Evolutionary conservation across 2,797 vertebrate genomes (phyloP).

Genomic region (Myripristis murdjan): DNA sequence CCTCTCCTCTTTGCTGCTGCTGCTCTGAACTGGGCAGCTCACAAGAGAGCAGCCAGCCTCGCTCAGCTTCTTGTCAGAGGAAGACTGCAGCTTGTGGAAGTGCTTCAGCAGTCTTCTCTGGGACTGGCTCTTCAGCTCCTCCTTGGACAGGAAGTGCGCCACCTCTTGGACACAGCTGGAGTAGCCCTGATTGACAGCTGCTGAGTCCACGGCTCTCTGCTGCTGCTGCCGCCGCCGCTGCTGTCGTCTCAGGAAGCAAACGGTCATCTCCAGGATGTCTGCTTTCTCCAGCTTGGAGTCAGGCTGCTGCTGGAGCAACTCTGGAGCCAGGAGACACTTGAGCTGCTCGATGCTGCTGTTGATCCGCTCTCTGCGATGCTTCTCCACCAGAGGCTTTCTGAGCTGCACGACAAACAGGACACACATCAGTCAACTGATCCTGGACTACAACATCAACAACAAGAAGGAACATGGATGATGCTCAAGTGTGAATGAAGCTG

Average conservation of each 20-base stretch:
- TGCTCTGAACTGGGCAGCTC: slow-evolving; percentile 53
- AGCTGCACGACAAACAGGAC: slow-evolving; percentile 78
- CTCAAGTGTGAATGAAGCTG: background rate
- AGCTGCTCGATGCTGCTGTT: slow-evolving; percentile 88
- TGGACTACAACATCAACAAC: background rate
- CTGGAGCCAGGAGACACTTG: slow-evolving; percentile 85
- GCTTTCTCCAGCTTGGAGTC: slow-evolving; percentile 89
- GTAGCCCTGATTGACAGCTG: slow-evolving; percentile 54
- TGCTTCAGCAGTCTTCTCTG: slow-evolving; percentile 62
- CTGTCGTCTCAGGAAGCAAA: slow-evolving; percentile 78
- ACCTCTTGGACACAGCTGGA: slow-evolving; percentile 70
- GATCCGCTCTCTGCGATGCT: slow-evolving; percentile 84
- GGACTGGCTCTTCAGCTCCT: slow-evolving; percentile 52
- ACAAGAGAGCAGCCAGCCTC: slow-evolving; percentile 50
- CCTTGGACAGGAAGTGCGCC: slow-evolving; percentile 68
- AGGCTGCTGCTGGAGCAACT: slow-evolving; percentile 81
- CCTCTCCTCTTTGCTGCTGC: slow-evolving; percentile 54
- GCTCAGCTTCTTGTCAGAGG: slow-evolving; percentile 52
- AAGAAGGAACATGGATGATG: background rate
- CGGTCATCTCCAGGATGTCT: slow-evolving; percentile 87
- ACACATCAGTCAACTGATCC: slow-evolving; percentile 42
- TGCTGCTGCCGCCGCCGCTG: slow-evolving; percentile 46
- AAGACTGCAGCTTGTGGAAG: slow-evolving; percentile 58
- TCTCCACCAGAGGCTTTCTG: slow-evolving; percentile 90
- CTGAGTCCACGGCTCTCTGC: slow-evolving; percentile 47